A percentile compares a stretch with the other conserved stretches of the same genome.
Conservation (phyloP, 2,113 vertebrate genomes). For the Calypte anna region DNA sequence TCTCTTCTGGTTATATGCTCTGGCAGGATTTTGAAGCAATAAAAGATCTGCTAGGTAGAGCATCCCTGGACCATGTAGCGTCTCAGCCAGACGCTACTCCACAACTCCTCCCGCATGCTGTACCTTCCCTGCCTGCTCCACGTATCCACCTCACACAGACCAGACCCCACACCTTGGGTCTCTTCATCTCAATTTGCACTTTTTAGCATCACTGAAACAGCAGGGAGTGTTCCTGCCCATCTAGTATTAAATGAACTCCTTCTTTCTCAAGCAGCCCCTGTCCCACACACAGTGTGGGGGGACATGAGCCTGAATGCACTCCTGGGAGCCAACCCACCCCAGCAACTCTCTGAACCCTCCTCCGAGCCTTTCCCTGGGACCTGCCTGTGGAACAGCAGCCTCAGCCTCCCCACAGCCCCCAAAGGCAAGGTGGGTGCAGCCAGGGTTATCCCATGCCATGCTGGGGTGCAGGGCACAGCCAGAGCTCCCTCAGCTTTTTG, state of each 20-base stretch:
- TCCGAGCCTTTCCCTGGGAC: not conserved
- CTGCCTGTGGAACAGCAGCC: not conserved
- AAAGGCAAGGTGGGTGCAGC: not conserved
- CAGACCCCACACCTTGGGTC: not conserved
- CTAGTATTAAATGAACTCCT: not conserved
- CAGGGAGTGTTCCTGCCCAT: not conserved
- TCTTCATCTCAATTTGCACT: not conserved
- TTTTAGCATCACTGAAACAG: not conserved
- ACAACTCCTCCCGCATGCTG: not conserved
- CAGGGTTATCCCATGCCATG: not conserved
- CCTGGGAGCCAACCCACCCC: not conserved
- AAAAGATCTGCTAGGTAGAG: rapidly evolving
- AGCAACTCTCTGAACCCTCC: not conserved
- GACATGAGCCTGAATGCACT: rapidly evolving
- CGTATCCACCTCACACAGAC: rapidly evolving
- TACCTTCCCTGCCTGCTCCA: not conserved
- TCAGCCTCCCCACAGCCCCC: not conserved
- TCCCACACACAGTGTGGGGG: not conserved
- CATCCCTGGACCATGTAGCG: not conserved
- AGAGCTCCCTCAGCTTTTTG: not conserved
- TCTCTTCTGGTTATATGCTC: not conserved
- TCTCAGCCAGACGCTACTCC: not conserved
- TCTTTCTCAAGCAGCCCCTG: not conserved
- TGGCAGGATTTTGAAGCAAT: not conserved
- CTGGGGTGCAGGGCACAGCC: not conserved